These are phyloP conservation scores for Cherax quadricarinatus DNA, from an alignment of 1,140 invertebrate species.

Conservation along the genomic window DNA sequence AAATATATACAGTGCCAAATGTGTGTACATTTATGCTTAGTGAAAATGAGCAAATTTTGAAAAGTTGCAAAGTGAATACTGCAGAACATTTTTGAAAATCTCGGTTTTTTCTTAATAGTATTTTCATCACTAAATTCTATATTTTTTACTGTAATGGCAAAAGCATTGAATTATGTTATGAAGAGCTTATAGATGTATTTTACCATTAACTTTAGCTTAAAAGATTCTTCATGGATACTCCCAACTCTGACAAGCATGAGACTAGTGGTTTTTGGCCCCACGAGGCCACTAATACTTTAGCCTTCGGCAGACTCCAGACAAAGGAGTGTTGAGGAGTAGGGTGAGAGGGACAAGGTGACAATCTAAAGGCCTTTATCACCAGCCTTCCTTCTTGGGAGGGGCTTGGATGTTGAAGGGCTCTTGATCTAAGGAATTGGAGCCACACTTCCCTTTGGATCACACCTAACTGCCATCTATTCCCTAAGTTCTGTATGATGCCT, in stretches of 20 bases:
- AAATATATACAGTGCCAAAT: background rate
- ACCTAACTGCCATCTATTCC: too few species aligned
- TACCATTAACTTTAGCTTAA: background rate
- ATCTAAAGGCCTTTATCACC: conserved; percentile 25
- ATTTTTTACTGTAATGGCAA: too few species aligned
- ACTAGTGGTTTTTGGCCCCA: conserved; percentile 71
- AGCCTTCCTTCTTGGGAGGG: background rate
- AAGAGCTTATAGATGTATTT: background rate
- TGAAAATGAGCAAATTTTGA: too few species aligned
- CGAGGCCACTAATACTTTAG: conserved; percentile 69
- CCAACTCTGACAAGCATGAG: conserved; percentile 65
- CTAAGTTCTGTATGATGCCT: too few species aligned
- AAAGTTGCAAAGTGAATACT: too few species aligned
- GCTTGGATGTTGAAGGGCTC: too few species aligned
- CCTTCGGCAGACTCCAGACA: conserved; percentile 57
- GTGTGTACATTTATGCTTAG: background rate
- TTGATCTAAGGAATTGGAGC: too few species aligned
- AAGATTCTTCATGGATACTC: conserved; percentile 54
- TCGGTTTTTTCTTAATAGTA: too few species aligned
- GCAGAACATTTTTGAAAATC: too few species aligned
- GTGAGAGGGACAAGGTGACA: background rate
- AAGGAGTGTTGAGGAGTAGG: conserved; percentile 5
- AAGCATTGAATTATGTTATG: background rate
- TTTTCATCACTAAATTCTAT: too few species aligned
- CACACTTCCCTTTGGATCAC: too few species aligned